Base-by-base conservation (phyloP, 2,113 vertebrate species). In the Euleptes europaea region DNA sequence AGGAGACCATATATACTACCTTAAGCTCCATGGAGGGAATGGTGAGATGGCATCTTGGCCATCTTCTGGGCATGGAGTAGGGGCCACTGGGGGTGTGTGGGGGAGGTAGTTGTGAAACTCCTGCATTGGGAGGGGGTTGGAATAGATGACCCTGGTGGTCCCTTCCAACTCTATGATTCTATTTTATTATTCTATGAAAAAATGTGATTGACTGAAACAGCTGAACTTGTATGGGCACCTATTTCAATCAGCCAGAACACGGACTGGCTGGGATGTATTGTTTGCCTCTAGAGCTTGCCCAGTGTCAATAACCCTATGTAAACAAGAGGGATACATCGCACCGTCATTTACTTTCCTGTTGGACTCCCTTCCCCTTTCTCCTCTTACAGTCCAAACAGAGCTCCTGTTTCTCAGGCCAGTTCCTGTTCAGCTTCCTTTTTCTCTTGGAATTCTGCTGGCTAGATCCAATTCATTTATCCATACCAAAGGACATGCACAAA, bases 401-500 rank as follows among this genome's bases (percentile, higher is more conserved):
- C 26, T 51, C n/a, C 15, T 51, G 3, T 40, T 42, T 33, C 44
- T 66, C 26, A 28, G 54, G 8, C 75, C 5, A 23, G 5, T 63
- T 51, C 8, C 66, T 72, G 38, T 28, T 73, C 11, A 65, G 40
- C 67, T 63, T 65, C 67, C 54, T 65, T 85, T 28, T 19, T 69
- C 69, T 51, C 44, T 83, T 51, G 8, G 33, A 79, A 78, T 83
- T 54, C 70, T 72, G 31, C 31, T 73, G 81, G 57, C 76, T 40
- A 72, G 67, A 51, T 13, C 0, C 0, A 72, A 54, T 33, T 1
- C 4, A 17, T 78, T 73, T 35, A 4, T 8, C 9, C 26, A 66
- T 80, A 26, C 2, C 19, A 13, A 8, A 0, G 69, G 31, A 80
- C 12, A 85, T 85, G 19, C 72, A 76, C 38, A 85, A 12, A 40